Base-by-base conservation (phyloP, 2,113 vertebrate genomes). In the Rhynchomys soricoides region DNA sequence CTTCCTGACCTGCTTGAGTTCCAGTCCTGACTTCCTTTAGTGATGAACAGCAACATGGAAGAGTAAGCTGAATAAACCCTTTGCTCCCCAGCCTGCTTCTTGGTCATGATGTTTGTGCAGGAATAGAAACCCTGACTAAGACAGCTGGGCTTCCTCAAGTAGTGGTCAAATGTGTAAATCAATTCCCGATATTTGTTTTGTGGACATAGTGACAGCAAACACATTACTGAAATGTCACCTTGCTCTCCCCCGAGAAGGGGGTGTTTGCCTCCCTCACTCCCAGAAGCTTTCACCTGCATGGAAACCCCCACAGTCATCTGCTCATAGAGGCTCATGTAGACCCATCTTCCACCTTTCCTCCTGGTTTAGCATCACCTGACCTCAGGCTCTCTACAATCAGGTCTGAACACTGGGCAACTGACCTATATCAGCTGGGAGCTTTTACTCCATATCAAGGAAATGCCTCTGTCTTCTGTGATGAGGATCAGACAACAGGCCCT, bases 161-260 rank as follows among this genome's bases (percentile, higher is more conserved):
- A 0, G 6, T 92, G 82, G 86, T 83, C 50, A 89, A 97, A 96
- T 94, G 43, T 45, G 50, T 50, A 59, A 74, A 40, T 24, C 34
- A 21, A 1, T 74, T 19, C 29, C 93, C 59, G 26, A 31, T 90
- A 78, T 82, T 77, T 95, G 43, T 40, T 71, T 83, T 40, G 68
- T 31, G 90, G 77, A n/a, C 66, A 94, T 59, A 92, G 52, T 31
- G 81, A 92, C 31, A 75, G 37, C 64, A 95, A 94, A 90, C 62
- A 78, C 40, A 77, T 59, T 55, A 66, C 78, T 57, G 90, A 94
- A 87, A 91, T 48, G 52, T 59, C 88, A 43, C 68, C 13, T 45
- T 1, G 22, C n/a, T 90, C 75, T 89, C 75, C 34, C 92, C 66
- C 26, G 64, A 77, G 85, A 4, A 96, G 52, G 43, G 48, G 22